Evolutionary conservation across 1,140 invertebrate genomes (phyloP).

Genomic region (Agraylea sexmaculata): DNA sequence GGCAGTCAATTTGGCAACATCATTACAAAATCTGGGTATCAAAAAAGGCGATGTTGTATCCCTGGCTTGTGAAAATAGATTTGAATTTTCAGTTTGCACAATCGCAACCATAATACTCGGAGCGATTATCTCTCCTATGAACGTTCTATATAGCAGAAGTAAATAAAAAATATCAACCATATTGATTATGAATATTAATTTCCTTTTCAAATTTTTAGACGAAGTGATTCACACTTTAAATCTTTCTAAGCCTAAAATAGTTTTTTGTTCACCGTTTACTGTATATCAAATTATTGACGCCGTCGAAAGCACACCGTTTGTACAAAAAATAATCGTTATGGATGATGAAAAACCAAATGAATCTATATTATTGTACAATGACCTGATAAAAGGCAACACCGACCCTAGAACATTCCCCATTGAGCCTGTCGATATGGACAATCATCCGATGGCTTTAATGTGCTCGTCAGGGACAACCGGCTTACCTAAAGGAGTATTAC

Average conservation of each 20-base stretch:
- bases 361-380: constrained; percentile 8
- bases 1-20: constrained; percentile 35
- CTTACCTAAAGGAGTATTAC: constrained; percentile 73
- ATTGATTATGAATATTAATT: too few relatives aligned
- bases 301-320: constrained; percentile 7
- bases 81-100: constrained; percentile 36
- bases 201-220: constrained; percentile 32
- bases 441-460: constrained; percentile 31
- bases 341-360: constrained; percentile 12
- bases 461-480: constrained; percentile 46
- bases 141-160: constrained; percentile 43
- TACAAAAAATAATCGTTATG: constrained; percentile 13
- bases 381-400: constrained; percentile 10
- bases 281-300: constrained; percentile 17
- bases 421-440: constrained; percentile 29
- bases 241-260: constrained; percentile 52
- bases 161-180: too few relatives aligned
- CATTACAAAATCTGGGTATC: constrained; percentile 30
- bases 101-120: constrained; percentile 36
- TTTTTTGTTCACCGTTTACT: constrained; percentile 50
- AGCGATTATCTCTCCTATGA: constrained; percentile 36
- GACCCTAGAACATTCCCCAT: constrained; percentile 25
- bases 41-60: constrained; percentile 38
- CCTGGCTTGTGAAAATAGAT: constrained; percentile 41
- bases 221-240: constrained; percentile 51